A percentile compares a stretch with the other conserved stretches of the same genome.
Evolutionary conservation across 2,113 vertebrate species (phyloP).

Genomic region (Gallinago paraguaiae): DNA sequence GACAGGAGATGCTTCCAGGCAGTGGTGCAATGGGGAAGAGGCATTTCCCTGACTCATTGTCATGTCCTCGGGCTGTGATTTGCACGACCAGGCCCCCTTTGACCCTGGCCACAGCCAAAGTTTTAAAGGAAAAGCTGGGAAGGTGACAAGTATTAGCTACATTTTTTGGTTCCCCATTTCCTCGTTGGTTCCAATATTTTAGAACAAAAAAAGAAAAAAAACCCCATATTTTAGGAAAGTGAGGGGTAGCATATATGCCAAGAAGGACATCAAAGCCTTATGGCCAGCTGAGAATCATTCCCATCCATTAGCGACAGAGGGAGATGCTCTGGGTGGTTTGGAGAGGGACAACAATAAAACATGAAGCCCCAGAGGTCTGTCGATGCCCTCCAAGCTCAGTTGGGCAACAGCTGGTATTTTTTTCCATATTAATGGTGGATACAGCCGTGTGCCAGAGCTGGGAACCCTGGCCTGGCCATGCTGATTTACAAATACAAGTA

Average conservation of each 20-base stretch:
- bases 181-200: background rate
- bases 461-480: background rate
- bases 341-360: background rate
- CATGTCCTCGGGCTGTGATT: background rate
- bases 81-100: background rate
- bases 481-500: background rate
- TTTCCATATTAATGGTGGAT: background rate
- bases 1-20: background rate
- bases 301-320: background rate
- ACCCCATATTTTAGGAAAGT: background rate
- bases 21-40: background rate
- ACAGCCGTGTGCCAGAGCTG: background rate
- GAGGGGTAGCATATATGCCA: background rate
- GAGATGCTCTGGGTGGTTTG: background rate
- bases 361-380: background rate
- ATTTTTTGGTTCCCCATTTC: background rate
- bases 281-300: background rate
- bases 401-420: background rate
- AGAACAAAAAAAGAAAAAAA: background rate
- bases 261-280: background rate
- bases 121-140: background rate
- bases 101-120: background rate
- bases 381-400: background rate
- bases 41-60: slow-evolving; percentile 52
- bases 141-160: background rate